A percentile compares a stretch with the other conserved stretches of the same genome.
phyloP scores from a whole-genome alignment of 2,113 vertebrate genomes.

The Pelecanoides urinatrix region DNA sequence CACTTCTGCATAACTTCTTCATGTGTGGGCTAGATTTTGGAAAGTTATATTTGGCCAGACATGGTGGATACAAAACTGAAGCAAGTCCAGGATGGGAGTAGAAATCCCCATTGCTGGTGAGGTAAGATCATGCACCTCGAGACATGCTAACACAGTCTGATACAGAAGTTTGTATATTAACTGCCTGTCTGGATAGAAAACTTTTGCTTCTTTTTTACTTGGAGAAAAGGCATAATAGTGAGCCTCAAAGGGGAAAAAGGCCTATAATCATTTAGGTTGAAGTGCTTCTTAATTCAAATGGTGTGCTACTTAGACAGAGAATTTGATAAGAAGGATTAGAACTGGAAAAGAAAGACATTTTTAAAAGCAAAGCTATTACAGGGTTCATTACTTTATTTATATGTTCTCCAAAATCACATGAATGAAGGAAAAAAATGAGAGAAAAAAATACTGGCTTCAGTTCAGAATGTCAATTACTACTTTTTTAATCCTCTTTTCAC shows the following conservation, averaged over 20 bases:
- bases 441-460: conserved; percentile 67
- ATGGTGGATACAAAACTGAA: background rate
- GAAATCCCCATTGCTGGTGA: background rate
- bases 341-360: conserved; percentile 66
- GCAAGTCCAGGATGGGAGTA: background rate
- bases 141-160: background rate
- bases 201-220: background rate
- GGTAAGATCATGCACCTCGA: background rate
- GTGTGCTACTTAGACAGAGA: conserved; percentile 45
- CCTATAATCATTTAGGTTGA: background rate
- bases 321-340: conserved; percentile 70
- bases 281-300: conserved; percentile 39
- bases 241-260: background rate
- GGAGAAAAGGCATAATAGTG: background rate
- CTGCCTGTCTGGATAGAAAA: background rate
- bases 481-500: conserved; percentile 80
- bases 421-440: conserved; percentile 64
- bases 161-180: background rate
- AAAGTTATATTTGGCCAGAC: background rate
- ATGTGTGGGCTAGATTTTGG: background rate
- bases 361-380: conserved; percentile 69
- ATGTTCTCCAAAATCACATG: conserved; percentile 75
- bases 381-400: conserved; percentile 72
- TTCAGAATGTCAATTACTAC: conserved; percentile 79
- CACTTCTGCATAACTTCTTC: background rate